Percentiles rank a stretch among this genome's conserved stretches.
These are phyloP conservation scores for Parnassius smintheus DNA, from an alignment of 2,888 invertebrate genomes.

Conservation along the genomic window DNA sequence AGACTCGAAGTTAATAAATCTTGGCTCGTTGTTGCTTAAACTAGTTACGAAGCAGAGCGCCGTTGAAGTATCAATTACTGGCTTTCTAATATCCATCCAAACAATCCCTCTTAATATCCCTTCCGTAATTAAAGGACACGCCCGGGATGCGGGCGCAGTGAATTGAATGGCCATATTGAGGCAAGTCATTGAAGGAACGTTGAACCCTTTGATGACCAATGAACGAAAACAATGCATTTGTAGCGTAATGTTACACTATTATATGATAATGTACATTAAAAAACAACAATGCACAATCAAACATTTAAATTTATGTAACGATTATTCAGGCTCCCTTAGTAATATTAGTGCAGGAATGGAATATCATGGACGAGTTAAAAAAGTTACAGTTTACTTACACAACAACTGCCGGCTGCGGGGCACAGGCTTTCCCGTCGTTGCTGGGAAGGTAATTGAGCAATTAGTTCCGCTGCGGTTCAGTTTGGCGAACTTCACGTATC, in stretches of 20 bases:
- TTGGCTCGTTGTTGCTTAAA: not conserved
- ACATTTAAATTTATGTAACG: too few relatives aligned
- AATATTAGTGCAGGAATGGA: too few relatives aligned
- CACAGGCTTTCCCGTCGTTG: too few relatives aligned
- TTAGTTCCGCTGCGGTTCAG: too few relatives aligned
- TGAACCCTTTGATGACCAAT: slow-evolving; percentile 42
- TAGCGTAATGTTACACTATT: slow-evolving; percentile 6
- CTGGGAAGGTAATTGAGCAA: too few relatives aligned
- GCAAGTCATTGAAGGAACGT: slow-evolving; percentile 38
- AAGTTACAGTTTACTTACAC: too few relatives aligned
- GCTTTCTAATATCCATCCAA: slow-evolving; percentile 10
- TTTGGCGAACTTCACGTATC: too few relatives aligned
- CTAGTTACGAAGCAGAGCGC: not conserved
- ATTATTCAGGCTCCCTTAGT: too few relatives aligned
- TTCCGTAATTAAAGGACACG: slow-evolving; percentile 50
- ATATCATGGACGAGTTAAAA: too few relatives aligned
- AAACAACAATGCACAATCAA: too few relatives aligned
- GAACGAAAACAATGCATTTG: slow-evolving; percentile 22
- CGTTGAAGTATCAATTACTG: slow-evolving; percentile 12
- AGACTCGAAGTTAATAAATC: too few relatives aligned
- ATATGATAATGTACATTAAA: slow-evolving; percentile 1
- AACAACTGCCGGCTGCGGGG: too few relatives aligned
- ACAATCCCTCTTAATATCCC: slow-evolving; percentile 29
- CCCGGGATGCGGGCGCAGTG: slow-evolving; percentile 54
- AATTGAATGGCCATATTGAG: slow-evolving; percentile 59